Percentiles rank a stretch among this genome's conserved stretches.
Evolutionary conservation across 2,888 invertebrate genomes (phyloP).

Genomic region (Nymphalis c-album): DNA sequence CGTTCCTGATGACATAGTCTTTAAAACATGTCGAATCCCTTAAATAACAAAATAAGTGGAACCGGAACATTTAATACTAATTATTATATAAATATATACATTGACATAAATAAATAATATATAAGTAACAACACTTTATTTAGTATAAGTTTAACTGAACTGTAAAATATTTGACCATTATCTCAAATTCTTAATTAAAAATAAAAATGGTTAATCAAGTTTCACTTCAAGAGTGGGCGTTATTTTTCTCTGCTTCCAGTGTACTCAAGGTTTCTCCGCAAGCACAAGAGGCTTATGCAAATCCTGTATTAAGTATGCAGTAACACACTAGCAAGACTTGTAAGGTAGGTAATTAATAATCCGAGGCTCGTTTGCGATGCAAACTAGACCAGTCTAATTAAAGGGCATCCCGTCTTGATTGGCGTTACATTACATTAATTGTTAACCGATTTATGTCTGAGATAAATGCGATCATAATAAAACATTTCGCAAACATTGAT

Average conservation of each 20-base stretch:
- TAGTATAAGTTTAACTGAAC: no score
- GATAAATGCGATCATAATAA: not conserved
- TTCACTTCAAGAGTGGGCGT: not conserved
- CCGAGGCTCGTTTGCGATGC: conserved; percentile 59
- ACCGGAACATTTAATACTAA: no score
- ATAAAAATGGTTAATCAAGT: no score
- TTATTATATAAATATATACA: no score
- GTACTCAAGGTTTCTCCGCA: not conserved
- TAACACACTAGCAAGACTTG: conserved; percentile 31
- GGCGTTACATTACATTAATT: conserved; percentile 63
- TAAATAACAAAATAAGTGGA: no score
- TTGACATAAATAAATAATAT: no score
- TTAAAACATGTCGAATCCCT: no score
- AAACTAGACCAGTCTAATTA: conserved; percentile 62
- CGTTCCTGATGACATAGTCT: no score
- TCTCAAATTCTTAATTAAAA: not conserved
- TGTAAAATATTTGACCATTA: no score
- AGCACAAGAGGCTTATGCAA: conserved; percentile 34
- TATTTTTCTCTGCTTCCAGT: conserved; percentile 6
- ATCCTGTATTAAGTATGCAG: conserved; percentile 31
- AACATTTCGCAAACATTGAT: not conserved
- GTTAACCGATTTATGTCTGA: conserved; percentile 40
- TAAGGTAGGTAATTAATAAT: conserved; percentile 40
- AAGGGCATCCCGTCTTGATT: conserved; percentile 55
- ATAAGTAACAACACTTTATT: no score